Evolutionary conservation across 2,797 vertebrate genomes (phyloP).

Genomic region (Ambastaia sidthimunki): DNA sequence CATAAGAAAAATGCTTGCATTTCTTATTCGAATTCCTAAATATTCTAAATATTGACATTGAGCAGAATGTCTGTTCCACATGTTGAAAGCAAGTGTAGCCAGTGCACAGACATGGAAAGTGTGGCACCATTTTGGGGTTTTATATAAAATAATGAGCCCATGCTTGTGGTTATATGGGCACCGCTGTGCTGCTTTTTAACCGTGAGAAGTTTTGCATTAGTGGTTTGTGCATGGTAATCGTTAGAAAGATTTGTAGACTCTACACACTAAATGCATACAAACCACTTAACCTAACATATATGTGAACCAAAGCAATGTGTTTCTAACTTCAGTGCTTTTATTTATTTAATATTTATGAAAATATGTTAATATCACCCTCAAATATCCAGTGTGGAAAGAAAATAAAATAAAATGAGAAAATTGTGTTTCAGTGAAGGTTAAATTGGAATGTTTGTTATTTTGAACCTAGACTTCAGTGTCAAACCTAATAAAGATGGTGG

Average conservation of each 20-base stretch:
- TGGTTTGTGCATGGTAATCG: constrained; percentile 15
- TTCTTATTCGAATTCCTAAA: too few species aligned
- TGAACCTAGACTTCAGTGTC: neutral
- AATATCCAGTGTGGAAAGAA: constrained; percentile 9
- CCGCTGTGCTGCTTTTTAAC: neutral
- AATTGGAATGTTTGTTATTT: constrained; percentile 19
- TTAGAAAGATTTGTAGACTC: constrained; percentile 39
- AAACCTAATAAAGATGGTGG: neutral
- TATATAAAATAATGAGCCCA: constrained; percentile 34
- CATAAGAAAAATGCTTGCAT: too few species aligned
- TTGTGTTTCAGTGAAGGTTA: neutral
- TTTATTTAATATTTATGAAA: constrained; percentile 4
- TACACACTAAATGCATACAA: constrained; percentile 18
- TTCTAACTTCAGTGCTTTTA: neutral
- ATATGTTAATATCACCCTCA: neutral
- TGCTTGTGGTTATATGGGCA: constrained; percentile 9
- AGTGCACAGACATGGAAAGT: constrained; percentile 15
- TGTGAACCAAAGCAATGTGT: constrained; percentile 10
- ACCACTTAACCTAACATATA: constrained; percentile 24
- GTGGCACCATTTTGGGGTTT: constrained; percentile 29
- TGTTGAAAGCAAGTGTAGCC: constrained; percentile 19
- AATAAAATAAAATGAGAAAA: neutral
- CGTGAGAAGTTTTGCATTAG: constrained; percentile 31
- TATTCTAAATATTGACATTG: neutral
- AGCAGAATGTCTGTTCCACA: constrained; percentile 18